phyloP scores from a whole-genome alignment of 2,113 vertebrate genomes.

The Lepus europaeus region DNA sequence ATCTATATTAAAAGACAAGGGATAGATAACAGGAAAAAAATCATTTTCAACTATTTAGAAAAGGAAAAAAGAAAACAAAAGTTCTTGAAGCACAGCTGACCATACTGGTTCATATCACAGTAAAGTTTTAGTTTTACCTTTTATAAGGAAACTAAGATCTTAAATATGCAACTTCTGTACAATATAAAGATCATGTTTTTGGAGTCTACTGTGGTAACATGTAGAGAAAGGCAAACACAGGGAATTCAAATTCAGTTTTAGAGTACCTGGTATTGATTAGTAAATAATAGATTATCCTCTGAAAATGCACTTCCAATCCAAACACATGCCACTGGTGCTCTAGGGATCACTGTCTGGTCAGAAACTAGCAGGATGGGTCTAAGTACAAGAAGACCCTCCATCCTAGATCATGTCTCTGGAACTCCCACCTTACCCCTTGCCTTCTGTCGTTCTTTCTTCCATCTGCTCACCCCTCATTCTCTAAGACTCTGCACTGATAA shows the following conservation, averaged over 20 bases:
- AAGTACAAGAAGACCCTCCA: not conserved
- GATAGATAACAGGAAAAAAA: not conserved
- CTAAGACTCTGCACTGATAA: not conserved
- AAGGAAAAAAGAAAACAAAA: constrained; percentile 25
- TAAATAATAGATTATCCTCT: not conserved
- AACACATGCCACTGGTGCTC: not conserved
- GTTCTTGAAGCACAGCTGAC: constrained; percentile 23
- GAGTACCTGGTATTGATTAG: not conserved
- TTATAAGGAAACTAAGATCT: constrained; percentile 51
- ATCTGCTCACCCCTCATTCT: not conserved
- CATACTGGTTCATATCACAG: not conserved
- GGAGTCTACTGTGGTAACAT: not conserved
- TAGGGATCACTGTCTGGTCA: not conserved
- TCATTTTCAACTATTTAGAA: constrained; percentile 22
- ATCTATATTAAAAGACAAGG: constrained; percentile 41
- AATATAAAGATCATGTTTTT: not conserved
- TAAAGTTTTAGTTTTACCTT: constrained; percentile 39
- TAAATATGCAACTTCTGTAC: constrained; percentile 31
- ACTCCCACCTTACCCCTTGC: not conserved
- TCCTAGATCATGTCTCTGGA: not conserved
- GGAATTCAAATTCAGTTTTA: not conserved
- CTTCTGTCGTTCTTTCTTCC: not conserved
- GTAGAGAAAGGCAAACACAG: not conserved
- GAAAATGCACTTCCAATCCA: constrained; percentile 24
- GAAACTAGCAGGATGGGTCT: rapidly evolving